Conservation (phyloP, 2,888 invertebrate species). For the Neelides folsomi region DNA sequence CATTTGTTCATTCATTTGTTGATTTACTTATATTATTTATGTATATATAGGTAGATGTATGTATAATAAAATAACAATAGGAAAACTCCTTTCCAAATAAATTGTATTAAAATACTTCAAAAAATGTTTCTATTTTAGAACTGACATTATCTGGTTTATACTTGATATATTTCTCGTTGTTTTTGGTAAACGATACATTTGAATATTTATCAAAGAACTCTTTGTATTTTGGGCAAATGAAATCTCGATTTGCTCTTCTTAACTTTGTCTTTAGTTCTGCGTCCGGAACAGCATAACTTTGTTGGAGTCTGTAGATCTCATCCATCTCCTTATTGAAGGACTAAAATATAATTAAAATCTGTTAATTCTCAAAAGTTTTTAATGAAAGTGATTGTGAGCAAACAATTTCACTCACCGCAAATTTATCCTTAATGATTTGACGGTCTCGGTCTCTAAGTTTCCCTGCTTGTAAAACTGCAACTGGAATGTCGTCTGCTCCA, state of each 20-base stretch:
- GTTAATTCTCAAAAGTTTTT: conserved; percentile 5
- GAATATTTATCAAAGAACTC: conserved; percentile 61
- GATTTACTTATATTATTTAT: no score
- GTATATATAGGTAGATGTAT: no score
- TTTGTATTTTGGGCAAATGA: conserved; percentile 71
- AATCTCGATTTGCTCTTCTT: conserved; percentile 77
- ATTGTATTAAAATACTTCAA: conserved; percentile 60
- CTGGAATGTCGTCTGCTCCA: conserved; percentile 53
- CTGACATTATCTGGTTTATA: conserved; percentile 74
- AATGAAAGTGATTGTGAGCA: not conserved
- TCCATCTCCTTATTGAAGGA: conserved; percentile 94
- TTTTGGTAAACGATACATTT: conserved; percentile 71
- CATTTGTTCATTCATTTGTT: no score
- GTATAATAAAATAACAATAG: no score
- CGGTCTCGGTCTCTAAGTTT: conserved; percentile 75
- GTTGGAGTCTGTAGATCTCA: conserved; percentile 68
- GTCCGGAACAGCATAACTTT: conserved; percentile 86
- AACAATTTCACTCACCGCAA: conserved; percentile 51
- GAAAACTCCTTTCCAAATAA: no score
- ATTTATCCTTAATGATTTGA: conserved; percentile 73
- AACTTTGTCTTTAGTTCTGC: conserved; percentile 72
- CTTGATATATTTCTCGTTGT: conserved; percentile 83
- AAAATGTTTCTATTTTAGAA: conserved; percentile 72
- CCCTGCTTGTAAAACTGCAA: conserved; percentile 45
- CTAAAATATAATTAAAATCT: conserved; percentile 43